phyloP scores from a whole-genome alignment of 2,113 vertebrate genomes.

The Callionymus lyra region DNA sequence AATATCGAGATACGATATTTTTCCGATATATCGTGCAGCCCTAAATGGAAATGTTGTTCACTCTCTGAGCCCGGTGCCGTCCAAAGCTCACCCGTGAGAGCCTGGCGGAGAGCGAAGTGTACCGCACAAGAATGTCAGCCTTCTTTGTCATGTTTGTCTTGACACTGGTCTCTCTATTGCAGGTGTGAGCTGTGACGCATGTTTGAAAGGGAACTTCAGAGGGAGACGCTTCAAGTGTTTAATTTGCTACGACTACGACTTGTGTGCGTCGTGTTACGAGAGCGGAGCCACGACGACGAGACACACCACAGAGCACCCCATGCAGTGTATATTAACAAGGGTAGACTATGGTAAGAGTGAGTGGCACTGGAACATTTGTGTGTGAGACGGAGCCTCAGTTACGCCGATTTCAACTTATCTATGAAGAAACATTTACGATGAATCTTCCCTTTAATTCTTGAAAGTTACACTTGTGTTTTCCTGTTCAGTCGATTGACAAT shows the following conservation, averaged over 20 bases:
- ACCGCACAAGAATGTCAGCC: conserved; percentile 20
- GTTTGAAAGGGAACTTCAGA: conserved; percentile 99
- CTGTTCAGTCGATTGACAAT: too few relatives aligned
- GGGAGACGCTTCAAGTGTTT: conserved; percentile 98
- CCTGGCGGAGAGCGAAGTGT: conserved; percentile 3
- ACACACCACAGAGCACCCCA: conserved; percentile 97
- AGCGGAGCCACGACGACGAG: conserved; percentile 95
- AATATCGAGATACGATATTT: too few relatives aligned
- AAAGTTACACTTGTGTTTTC: too few relatives aligned
- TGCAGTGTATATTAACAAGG: conserved; percentile 99
- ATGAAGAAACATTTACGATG: too few relatives aligned
- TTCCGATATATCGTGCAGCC: too few relatives aligned
- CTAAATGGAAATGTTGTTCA: too few relatives aligned
- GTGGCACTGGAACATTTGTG: not conserved
- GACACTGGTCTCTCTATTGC: conserved; percentile 38
- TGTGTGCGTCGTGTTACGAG: conserved; percentile 98
- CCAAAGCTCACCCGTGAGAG: conserved; percentile 30
- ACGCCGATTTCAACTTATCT: too few relatives aligned
- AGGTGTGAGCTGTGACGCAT: conserved; percentile 99
- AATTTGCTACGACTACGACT: conserved; percentile 99
- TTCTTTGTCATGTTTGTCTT: conserved; percentile 14
- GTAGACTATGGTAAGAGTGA: conserved; percentile 95
- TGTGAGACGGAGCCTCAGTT: too few relatives aligned
- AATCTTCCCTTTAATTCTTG: too few relatives aligned
- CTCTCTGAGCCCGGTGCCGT: not conserved